Conservation (phyloP, 2,113 vertebrate species). For the Aix galericulata region DNA sequence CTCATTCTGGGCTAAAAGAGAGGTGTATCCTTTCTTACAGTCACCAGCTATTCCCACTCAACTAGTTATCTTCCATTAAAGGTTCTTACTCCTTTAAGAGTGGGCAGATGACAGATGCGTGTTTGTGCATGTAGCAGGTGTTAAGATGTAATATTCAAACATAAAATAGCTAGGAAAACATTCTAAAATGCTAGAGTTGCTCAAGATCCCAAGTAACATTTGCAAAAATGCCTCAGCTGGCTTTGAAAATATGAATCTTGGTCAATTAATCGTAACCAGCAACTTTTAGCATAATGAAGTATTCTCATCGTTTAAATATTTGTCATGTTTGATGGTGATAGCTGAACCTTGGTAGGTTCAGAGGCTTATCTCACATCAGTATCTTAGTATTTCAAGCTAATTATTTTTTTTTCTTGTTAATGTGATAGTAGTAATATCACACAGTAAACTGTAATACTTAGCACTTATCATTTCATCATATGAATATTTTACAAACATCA, state of each 20-base stretch:
- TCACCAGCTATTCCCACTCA: not conserved
- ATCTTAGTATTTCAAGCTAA: slow-evolving; percentile 10
- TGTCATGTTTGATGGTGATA: not conserved
- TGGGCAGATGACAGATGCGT: not conserved
- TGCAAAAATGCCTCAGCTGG: not conserved
- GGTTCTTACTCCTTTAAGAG: not conserved
- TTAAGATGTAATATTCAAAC: not conserved
- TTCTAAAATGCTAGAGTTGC: not conserved
- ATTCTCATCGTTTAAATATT: not conserved
- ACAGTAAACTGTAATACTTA: not conserved
- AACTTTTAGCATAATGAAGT: not conserved
- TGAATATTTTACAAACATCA: not conserved
- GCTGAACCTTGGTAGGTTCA: not conserved
- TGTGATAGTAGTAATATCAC: not conserved
- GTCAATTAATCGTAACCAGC: not conserved
- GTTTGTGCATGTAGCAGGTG: not conserved
- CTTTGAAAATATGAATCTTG: not conserved
- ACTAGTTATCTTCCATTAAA: not conserved
- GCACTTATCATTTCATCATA: not conserved
- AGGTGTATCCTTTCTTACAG: not conserved
- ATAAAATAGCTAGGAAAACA: not conserved
- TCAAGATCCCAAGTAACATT: not conserved
- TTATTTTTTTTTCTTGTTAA: slow-evolving; percentile 38
- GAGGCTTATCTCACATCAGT: not conserved
- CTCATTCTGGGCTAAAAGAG: not conserved